phyloP scores from a whole-genome alignment of 2,113 vertebrate species.

The Hydrolagus affinis region DNA sequence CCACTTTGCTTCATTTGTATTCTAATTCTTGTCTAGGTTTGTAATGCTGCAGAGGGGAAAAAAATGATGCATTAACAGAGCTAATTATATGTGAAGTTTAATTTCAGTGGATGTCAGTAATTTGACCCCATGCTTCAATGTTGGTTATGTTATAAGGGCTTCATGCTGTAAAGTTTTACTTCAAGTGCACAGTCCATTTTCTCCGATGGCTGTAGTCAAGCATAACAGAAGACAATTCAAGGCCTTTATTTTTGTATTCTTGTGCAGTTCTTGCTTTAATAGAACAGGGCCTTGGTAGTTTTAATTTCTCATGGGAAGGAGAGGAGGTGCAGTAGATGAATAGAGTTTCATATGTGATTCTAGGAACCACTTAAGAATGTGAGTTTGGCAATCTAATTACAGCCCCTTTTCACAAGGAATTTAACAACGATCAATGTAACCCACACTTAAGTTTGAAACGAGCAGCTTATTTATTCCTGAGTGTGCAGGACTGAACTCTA shows the following conservation, averaged over 20 bases:
- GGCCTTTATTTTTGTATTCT: constrained; percentile 35
- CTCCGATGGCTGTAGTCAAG: constrained; percentile 35
- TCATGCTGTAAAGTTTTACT: constrained; percentile 27
- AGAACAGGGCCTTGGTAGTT: constrained; percentile 40
- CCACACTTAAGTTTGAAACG: constrained; percentile 40
- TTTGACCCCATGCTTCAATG: neutral
- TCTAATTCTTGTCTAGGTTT: neutral
- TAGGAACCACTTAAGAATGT: constrained; percentile 40
- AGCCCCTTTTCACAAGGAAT: constrained; percentile 38
- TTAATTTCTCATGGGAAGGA: constrained; percentile 41
- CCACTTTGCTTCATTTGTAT: neutral
- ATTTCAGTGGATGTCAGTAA: constrained; percentile 28
- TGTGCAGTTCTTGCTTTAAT: constrained; percentile 36
- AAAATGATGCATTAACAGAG: constrained; percentile 1
- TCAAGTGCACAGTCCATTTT: constrained; percentile 33
- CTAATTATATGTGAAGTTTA: neutral
- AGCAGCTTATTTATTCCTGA: constrained; percentile 40
- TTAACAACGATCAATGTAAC: constrained; percentile 32
- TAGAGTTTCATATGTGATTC: constrained; percentile 41
- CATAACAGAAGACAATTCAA: constrained; percentile 34
- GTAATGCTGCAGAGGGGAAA: neutral
- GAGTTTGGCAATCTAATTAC: constrained; percentile 42
- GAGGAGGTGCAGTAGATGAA: constrained; percentile 37
- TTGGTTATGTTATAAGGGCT: neutral
- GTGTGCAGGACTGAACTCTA: constrained; percentile 31